These are phyloP conservation scores for Adelosebastes latens DNA, from an alignment of 2,797 vertebrate species.

Conservation along the genomic window DNA sequence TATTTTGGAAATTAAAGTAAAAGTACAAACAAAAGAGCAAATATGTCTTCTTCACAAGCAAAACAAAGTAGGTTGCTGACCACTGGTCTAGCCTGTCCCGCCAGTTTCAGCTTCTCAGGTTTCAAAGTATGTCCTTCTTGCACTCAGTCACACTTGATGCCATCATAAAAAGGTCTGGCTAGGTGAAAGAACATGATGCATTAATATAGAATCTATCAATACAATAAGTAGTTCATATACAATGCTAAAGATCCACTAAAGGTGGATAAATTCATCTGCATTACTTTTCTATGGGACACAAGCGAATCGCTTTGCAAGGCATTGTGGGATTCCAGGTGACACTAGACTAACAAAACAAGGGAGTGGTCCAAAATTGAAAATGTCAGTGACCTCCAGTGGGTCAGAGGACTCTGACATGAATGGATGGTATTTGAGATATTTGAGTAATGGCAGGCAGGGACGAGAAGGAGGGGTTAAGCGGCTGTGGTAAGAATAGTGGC, in stretches of 20 bases:
- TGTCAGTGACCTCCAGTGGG: not conserved
- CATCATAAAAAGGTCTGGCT: not conserved
- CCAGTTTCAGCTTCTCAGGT: not conserved
- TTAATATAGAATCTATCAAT: not conserved
- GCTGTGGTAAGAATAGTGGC: not conserved
- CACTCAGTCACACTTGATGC: not conserved
- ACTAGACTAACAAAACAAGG: not conserved
- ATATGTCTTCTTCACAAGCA: not conserved
- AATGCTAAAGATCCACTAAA: not conserved
- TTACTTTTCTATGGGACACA: not conserved
- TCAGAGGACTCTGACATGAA: slow-evolving; percentile 41
- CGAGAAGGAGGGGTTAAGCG: not conserved
- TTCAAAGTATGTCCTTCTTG: slow-evolving; percentile 7
- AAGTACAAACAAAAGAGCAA: not conserved
- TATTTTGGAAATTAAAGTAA: not conserved
- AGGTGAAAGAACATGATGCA: not conserved
- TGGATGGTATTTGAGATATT: slow-evolving; percentile 65
- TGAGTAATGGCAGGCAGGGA: slow-evolving; percentile 7
- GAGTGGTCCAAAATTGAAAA: not conserved
- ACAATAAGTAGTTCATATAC: not conserved
- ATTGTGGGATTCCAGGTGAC: not conserved
- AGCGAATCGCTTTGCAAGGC: not conserved
- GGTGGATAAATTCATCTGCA: fast-evolving
- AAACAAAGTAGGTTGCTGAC: not conserved
- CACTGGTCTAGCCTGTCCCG: not conserved